A percentile compares a stretch with the other conserved stretches of the same genome.
These are phyloP conservation scores for Hassar affinis DNA, from an alignment of 2,113 vertebrate species.

Conservation along the genomic window DNA sequence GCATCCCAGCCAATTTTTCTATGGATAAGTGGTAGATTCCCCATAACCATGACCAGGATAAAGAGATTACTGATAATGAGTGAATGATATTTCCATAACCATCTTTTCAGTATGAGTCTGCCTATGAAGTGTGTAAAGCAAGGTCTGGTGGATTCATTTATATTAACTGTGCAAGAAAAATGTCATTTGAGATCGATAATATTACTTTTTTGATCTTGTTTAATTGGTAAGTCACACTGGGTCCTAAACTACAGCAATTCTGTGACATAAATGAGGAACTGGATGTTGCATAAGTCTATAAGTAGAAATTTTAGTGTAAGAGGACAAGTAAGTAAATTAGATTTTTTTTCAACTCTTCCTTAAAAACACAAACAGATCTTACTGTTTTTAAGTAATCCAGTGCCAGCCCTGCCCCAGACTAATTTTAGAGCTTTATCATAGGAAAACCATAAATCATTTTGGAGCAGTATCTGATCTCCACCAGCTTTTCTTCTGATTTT, in stretches of 20 bases:
- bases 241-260: neutral
- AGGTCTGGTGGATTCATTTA: neutral
- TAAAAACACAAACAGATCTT: neutral
- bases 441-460: neutral
- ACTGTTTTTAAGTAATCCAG: neutral
- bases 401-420: neutral
- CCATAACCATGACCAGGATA: too few relatives aligned
- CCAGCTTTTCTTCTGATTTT: slow-evolving; percentile 15
- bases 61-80: too few relatives aligned
- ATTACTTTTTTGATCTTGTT: neutral
- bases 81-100: neutral
- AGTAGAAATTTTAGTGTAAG: neutral
- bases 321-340: neutral
- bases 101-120: neutral
- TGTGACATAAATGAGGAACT: neutral
- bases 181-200: neutral
- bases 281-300: neutral
- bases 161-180: neutral
- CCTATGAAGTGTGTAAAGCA: neutral
- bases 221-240: neutral
- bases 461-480: slow-evolving; percentile 14
- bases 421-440: neutral
- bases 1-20: neutral
- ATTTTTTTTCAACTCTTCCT: neutral
- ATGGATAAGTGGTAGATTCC: neutral